These are phyloP conservation scores for Antechinus flavipes DNA, from an alignment of 2,113 vertebrate genomes.

Conservation along the genomic window DNA sequence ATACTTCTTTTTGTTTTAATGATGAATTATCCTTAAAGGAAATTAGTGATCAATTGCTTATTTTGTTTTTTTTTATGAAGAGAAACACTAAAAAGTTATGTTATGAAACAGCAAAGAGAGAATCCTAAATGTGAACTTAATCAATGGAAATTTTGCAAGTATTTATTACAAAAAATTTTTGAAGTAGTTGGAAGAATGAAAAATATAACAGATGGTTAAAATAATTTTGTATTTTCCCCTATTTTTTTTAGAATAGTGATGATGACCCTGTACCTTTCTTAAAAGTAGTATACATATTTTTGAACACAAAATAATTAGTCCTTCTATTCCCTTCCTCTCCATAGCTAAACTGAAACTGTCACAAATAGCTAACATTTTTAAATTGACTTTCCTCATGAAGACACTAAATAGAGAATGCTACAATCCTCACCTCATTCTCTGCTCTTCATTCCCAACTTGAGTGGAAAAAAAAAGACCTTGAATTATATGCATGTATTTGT, in stretches of 20 bases:
- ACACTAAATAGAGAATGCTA: background rate
- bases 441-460: background rate
- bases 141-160: background rate
- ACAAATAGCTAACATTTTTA: background rate
- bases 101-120: background rate
- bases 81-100: background rate
- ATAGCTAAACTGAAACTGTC: background rate
- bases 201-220: background rate
- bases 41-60: background rate
- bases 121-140: background rate
- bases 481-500: background rate
- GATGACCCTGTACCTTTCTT: background rate
- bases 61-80: background rate
- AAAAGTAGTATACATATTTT: background rate
- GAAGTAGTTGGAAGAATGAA: background rate
- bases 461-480: background rate
- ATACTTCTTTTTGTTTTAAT: background rate
- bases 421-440: background rate
- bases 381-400: background rate
- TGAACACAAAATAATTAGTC: background rate
- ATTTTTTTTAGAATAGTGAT: background rate
- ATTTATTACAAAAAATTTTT: background rate
- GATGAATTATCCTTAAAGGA: background rate
- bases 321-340: background rate
- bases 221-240: background rate